Conservation (phyloP, 1,140 invertebrate species). For the Ceratosolen solmsi region DNA sequence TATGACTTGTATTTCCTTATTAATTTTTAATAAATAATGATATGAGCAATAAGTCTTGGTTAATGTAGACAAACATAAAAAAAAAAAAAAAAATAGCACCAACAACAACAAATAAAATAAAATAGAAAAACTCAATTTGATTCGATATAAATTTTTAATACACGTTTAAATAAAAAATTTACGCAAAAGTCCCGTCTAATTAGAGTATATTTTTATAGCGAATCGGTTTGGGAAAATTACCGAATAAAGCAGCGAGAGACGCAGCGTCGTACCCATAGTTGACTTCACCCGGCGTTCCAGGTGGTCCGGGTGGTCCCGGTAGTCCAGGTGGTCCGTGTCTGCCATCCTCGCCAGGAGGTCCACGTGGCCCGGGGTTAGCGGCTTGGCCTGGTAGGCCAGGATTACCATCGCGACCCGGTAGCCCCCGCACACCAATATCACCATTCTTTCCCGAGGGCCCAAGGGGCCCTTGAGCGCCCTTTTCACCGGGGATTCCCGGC, state of each 20-base stretch:
- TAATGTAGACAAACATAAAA: no score
- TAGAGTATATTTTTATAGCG: no score
- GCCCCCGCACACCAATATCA: conserved; percentile 79
- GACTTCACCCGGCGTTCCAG: conserved; percentile 78
- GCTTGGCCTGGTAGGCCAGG: conserved; percentile 76
- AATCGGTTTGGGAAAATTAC: conserved; percentile 55
- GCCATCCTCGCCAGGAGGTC: conserved; percentile 80
- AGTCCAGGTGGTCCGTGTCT: conserved; percentile 79
- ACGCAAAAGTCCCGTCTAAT: no score
- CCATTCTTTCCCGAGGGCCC: conserved; percentile 87
- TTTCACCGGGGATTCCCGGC: conserved; percentile 76
- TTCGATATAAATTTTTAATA: no score
- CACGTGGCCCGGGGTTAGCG: conserved; percentile 78
- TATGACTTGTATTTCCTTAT: no score
- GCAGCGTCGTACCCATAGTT: conserved; percentile 75
- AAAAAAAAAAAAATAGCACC: no score
- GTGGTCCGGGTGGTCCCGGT: conserved; percentile 76
- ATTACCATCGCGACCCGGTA: conserved; percentile 68
- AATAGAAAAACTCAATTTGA: no score
- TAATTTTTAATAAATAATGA: no score
- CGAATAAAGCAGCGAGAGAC: conserved; percentile 80
- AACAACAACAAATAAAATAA: no score
- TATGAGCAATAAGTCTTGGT: no score
- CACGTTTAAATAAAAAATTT: background rate
- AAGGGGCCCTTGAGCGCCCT: conserved; percentile 76